Percentiles rank a stretch among this genome's conserved stretches.
Evolutionary conservation across 2,113 vertebrate species (phyloP).

Genomic region (Xenopus laevis): DNA sequence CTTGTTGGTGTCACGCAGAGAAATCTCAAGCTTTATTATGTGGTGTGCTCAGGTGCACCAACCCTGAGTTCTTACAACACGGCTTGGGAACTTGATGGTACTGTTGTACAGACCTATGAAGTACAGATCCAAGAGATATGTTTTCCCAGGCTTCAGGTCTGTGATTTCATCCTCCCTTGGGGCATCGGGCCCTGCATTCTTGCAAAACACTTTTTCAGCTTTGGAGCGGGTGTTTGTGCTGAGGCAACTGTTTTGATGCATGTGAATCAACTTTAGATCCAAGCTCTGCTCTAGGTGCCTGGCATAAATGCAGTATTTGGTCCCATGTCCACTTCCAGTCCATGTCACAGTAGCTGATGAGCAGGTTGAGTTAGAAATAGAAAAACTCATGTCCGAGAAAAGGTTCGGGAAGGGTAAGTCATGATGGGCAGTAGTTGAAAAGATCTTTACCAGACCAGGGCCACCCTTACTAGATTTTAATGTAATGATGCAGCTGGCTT

Average conservation of each 20-base stretch:
- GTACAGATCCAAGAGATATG: constrained; percentile 43
- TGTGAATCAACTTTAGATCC: constrained; percentile 10
- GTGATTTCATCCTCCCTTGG: constrained; percentile 18
- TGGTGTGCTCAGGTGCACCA: constrained; percentile 4
- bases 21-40: too few species aligned
- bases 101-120: constrained; percentile 18
- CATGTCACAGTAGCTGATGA: constrained; percentile 37
- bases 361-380: constrained; percentile 23
- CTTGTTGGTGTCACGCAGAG: too few species aligned
- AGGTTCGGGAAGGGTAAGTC: constrained; percentile 38
- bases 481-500: constrained; percentile 4
- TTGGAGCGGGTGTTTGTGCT: constrained; percentile 17
- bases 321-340: constrained; percentile 2
- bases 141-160: constrained; percentile 36
- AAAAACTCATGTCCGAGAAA: constrained; percentile 19
- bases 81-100: constrained; percentile 42
- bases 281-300: constrained; percentile 12
- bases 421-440: constrained; percentile 13
- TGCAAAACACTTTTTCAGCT: constrained; percentile 40
- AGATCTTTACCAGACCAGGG: constrained; percentile 33
- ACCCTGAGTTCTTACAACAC: constrained; percentile 23
- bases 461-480: constrained; percentile 26
- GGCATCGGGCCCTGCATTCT: constrained; percentile 8
- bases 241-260: constrained; percentile 35
- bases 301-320: constrained; percentile 39